Evolutionary conservation across 1,140 invertebrate species (phyloP), one percentile per base, ranked within the genome.

Genomic region (Pseudomyrmex pallidus): DNA sequence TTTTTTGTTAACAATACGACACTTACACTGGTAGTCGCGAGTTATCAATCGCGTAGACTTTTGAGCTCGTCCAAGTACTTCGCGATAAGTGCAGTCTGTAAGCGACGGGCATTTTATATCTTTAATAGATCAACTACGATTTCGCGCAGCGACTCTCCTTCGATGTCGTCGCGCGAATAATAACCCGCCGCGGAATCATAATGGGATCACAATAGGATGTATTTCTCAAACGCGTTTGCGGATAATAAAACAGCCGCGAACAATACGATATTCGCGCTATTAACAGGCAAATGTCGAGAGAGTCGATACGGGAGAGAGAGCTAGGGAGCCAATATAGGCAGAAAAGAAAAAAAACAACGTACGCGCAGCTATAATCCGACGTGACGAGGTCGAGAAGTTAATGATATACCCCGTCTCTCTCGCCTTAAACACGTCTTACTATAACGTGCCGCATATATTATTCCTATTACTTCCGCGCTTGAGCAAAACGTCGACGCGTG

Each of bases 1-100:
- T 35, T 35, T 35, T 35, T 35, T 35, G 5, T 7, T 7, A 7
- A 35, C 35, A 35, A 35, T 7, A 35, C 35, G 35, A 35, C 5
- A 35, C 35, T 35, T 35, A 35, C 0, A 35, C 35, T 7, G 4
- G 35, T 35, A 35, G 5, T 35, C 74, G 20, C 80, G 62, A 15
- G 76, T 74, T 87, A 87, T 35, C 35, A 35, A 84, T 87, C 74
- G 64, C 10, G 25, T 20, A 5, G 61, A 87, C 52, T 84, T 87
- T 87, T 76, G 70, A 78, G 72, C 59, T 20, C 56, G 66, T 10
- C 61, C 50, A 67, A 74, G 61, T 56, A 74, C 68, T 25, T 25
- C 25, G 25, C 25, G 25, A 59, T 17, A 52, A 7, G 63, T 72
- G 44, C 25, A 25, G 25, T 13, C 50, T 13, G 76, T 66, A 66